A percentile compares a stretch with the other conserved stretches of the same genome.
phyloP scores from a whole-genome alignment of 2,888 invertebrate species.

The Eumacrocentrus americanus region DNA sequence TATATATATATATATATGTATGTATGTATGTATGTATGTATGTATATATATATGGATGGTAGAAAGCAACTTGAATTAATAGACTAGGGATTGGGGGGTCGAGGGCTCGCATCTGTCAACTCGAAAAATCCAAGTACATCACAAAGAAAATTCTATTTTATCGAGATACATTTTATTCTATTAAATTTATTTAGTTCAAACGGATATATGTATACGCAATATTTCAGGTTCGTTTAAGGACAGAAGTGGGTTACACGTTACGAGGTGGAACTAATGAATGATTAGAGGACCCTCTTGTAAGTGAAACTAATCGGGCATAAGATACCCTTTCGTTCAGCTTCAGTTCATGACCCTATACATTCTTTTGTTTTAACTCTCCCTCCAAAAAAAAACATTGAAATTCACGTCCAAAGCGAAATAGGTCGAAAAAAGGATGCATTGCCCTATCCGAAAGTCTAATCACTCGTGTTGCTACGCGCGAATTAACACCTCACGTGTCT shows the following conservation, averaged over 20 bases:
- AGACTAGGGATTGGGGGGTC: neutral
- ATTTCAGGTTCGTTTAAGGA: constrained; percentile 5
- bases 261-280: constrained; percentile 5
- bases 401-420: constrained; percentile 11
- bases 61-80: constrained; percentile 23
- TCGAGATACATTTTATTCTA: neutral
- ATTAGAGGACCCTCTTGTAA: constrained; percentile 16
- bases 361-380: neutral
- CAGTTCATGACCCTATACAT: constrained; percentile 17
- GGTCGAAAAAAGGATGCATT: constrained; percentile 18
- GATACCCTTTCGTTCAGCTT: constrained; percentile 20
- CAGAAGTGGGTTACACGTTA: constrained; percentile 11
- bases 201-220: neutral
- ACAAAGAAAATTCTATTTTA: neutral
- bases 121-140: neutral
- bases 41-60: neutral
- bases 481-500: constrained; percentile 13
- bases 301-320: constrained; percentile 23
- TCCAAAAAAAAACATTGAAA: constrained; percentile 12
- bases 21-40: neutral
- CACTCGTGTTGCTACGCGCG: constrained; percentile 12
- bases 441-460: neutral
- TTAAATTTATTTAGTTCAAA: neutral
- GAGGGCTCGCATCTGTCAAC: constrained; percentile 22
- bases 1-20: no score